phyloP scores from a whole-genome alignment of 1,140 invertebrate genomes.

The Drosophila littoralis region DNA sequence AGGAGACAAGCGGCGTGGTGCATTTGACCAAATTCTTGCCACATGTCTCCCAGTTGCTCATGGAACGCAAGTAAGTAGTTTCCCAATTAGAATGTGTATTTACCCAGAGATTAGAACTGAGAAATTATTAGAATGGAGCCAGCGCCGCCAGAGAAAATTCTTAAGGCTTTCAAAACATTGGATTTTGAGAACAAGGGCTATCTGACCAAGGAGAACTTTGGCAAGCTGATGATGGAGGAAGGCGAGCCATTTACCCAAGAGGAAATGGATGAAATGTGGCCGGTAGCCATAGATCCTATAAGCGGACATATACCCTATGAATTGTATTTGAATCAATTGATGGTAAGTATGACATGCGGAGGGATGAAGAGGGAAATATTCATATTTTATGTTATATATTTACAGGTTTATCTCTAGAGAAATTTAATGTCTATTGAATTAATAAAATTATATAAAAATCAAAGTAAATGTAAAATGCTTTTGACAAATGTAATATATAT shows the following conservation, averaged over 20 bases:
- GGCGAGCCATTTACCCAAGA: constrained; percentile 95
- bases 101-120: background rate
- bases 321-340: constrained; percentile 90
- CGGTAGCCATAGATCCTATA: constrained; percentile 91
- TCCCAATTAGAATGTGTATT: background rate
- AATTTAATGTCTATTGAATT: background rate
- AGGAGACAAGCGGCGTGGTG: constrained; percentile 89
- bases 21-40: constrained; percentile 88
- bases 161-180: constrained; percentile 93
- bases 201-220: constrained; percentile 88
- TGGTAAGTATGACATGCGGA: constrained; percentile 85
- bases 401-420: constrained; percentile 61
- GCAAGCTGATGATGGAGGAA: constrained; percentile 90
- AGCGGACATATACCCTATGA: constrained; percentile 93
- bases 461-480: background rate
- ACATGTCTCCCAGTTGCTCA: constrained; percentile 88
- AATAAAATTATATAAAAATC: background rate
- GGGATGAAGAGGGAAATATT: background rate
- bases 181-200: constrained; percentile 91
- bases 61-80: constrained; percentile 65
- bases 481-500: too few relatives aligned
- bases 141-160: constrained; percentile 90
- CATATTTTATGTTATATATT: background rate
- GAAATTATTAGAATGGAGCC: constrained; percentile 85
- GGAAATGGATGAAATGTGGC: constrained; percentile 96